Conservation (phyloP, 2,888 invertebrate genomes). For the Anthophora plumipes region DNA sequence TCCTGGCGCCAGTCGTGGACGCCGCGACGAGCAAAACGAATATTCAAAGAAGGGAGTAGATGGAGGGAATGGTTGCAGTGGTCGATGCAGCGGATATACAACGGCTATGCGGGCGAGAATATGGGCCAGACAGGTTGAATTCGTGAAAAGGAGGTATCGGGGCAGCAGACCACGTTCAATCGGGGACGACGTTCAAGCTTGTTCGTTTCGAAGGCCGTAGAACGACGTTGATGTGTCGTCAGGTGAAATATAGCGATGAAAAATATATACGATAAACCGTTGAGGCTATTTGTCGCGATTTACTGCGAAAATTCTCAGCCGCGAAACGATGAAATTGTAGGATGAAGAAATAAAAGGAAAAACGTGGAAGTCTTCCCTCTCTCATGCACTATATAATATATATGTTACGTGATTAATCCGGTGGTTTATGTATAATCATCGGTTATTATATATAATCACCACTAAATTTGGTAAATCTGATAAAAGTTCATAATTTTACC, state of each 20-base stretch:
- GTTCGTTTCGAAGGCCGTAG: conserved; percentile 9
- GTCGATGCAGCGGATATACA: conserved; percentile 50
- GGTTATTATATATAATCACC: too few species aligned
- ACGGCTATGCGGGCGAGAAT: conserved; percentile 33
- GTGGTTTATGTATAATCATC: too few species aligned
- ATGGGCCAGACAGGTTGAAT: conserved; percentile 52
- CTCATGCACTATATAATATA: too few species aligned
- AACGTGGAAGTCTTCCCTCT: too few species aligned
- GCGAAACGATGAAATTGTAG: not conserved
- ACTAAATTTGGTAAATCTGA: too few species aligned
- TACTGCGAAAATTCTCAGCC: not conserved
- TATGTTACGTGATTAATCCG: too few species aligned
- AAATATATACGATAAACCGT: not conserved
- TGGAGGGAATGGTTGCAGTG: conserved; percentile 14
- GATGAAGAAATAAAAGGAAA: not conserved
- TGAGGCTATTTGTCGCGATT: not conserved
- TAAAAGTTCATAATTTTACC: too few species aligned
- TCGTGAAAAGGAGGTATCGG: conserved; percentile 38
- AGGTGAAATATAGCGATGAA: not conserved
- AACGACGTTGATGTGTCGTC: conserved; percentile 11
- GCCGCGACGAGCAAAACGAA: conserved; percentile 62
- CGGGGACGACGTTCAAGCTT: conserved; percentile 33
- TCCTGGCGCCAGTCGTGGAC: conserved; percentile 73
- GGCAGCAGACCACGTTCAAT: conserved; percentile 32
- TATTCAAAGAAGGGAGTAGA: not conserved